Evolutionary conservation across 1,140 invertebrate species (phyloP), one percentile per base, ranked within the genome.

Genomic region (Solenopsis fugax): DNA sequence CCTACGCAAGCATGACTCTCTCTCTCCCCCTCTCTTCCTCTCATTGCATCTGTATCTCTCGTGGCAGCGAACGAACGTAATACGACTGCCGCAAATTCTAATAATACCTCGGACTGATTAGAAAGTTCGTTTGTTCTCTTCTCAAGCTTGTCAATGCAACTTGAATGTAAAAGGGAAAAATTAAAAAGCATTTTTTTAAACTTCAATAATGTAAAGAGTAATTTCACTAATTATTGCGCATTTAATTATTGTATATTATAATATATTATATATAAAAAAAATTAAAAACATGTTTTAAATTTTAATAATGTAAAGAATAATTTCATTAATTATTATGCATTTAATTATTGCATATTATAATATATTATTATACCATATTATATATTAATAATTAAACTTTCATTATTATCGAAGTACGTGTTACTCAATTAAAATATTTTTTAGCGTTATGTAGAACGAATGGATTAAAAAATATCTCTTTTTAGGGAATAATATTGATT

Each of bases 1-100:
- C 93, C 91, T 91, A 93, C 92, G 91, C 90, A 85, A 69, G 81
- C 88, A 86, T 0, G 29, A 29, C 41, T 92, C 90, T 37, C 3
- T 73, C 34, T 73, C 52, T 37, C 24, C 18, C 56, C 18, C 7
- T 37, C 41, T 29, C 21, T 34, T 56, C 64, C 50, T 78, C 24
- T 48, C 50, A 24, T 16, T 81, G 29, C 85, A 54, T 86, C 69
- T 81, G 69, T 71, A 75, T 45, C n/a, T 64, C 18, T 34, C n/a
- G 69, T 9, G n/a, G 48, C 21, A 1, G 45, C 4, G 60, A 37
- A 18, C 48, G 21, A 77, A 34, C 29, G 34, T 45, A 52, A 12
- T 56, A 54, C 37, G 34, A 81, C 34, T 16, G 50, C 48, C 48
- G 64, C 64, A 16, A 52, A 54, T 62, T 37, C 62, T 81, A 54